Percentiles rank a stretch among this genome's conserved stretches.
phyloP scores from a whole-genome alignment of 2,888 invertebrate genomes.

The Terebella lapidaria region DNA sequence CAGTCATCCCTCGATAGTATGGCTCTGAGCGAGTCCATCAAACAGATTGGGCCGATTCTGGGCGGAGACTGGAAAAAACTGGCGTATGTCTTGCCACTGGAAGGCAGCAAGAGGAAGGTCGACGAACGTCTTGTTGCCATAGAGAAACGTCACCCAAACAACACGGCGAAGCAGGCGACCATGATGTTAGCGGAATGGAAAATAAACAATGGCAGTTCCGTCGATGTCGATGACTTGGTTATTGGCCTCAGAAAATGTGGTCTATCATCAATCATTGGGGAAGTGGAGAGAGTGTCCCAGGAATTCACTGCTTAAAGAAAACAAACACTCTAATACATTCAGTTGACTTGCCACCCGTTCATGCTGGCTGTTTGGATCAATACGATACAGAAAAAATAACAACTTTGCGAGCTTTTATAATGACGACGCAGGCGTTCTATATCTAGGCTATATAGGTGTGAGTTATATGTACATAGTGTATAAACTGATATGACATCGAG shows the following conservation, averaged over 20 bases:
- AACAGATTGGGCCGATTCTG: background rate
- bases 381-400: too few species aligned
- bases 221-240: constrained; percentile 19
- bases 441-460: too few species aligned
- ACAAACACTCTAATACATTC: too few species aligned
- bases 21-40: background rate
- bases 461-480: too few species aligned
- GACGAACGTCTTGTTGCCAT: background rate
- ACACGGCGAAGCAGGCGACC: constrained; percentile 16
- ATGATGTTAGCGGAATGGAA: constrained; percentile 24
- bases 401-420: too few species aligned
- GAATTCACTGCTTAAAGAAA: constrained; percentile 4
- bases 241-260: constrained; percentile 23
- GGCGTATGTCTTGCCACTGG: constrained; percentile 20
- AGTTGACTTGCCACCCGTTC: too few species aligned
- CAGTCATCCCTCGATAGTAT: background rate
- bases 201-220: constrained; percentile 16
- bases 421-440: too few species aligned
- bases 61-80: constrained; percentile 24
- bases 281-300: constrained; percentile 18
- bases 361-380: too few species aligned
- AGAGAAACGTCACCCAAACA: constrained; percentile 13
- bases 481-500: too few species aligned
- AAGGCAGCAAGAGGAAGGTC: background rate
- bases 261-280: constrained; percentile 10